Base-by-base conservation (phyloP, 1,140 invertebrate species). In the Aradophagus sp. region DNA sequence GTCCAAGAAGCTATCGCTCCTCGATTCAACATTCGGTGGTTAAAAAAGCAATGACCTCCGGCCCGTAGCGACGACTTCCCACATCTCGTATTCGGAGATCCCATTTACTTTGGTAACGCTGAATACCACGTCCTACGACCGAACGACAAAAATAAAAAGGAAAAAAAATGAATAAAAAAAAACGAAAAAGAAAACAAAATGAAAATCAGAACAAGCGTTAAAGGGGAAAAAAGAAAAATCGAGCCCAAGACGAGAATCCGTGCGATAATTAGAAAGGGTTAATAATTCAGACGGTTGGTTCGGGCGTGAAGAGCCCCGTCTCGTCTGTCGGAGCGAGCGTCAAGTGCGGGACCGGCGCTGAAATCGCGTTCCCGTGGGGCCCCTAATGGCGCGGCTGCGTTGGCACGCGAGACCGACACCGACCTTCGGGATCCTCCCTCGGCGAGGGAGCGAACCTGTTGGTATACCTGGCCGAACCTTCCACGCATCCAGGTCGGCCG, bases 401-500 rank as follows among this genome's bases (percentile, higher is more conserved):
- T 61, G 48, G 74, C 73, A 76, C 76, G 77, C 77, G 71, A 80
- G 76, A 61, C 67, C 58, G 45, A 62, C 52, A 50, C 62, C 45
- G n/a, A 52, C 35, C 12, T 29, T 53, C 27, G 42, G 34, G 26
- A 66, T 62, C 29, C 61, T 34, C 61, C 56, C 50, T 72, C 27
- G 15, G 61, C 55, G 56, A 66, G 50, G 38, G 23, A 34, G n/a
- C 53, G 53, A 59, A 67, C 63, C 63, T 67, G 59, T 63, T 63
- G n/a, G 59, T 71, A 59, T 42, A 63, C 39, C 59, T 45, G 12
- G 42, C 47, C 10, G 47, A 45, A 59, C 35, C 56, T 62, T 50
- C 38, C 32, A 58, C 55, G 50, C 44, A 59, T 45, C 50, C 36
- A 70, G 45, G 47, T 63, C 45, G 50, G 45, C n/a, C n/a, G 48